phyloP scores from a whole-genome alignment of 2,888 invertebrate species.

The Chrysolina oricalcia region DNA sequence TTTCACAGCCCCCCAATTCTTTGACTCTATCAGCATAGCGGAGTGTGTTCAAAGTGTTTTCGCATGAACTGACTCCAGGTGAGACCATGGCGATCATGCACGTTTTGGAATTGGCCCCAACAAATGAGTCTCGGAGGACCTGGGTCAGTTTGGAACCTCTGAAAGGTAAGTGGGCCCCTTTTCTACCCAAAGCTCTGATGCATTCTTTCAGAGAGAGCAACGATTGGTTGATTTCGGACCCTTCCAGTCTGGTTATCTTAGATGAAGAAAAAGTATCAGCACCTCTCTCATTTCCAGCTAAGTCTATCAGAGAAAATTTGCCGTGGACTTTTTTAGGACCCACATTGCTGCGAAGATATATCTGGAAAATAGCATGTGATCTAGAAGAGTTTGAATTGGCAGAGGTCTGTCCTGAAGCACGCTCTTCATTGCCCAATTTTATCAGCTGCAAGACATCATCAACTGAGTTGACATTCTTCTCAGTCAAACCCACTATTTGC shows the following conservation, averaged over 20 bases:
- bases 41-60: slow-evolving; percentile 97
- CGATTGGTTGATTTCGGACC: slow-evolving; percentile 98
- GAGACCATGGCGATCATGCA: slow-evolving; percentile 99
- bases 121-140: slow-evolving; percentile 95
- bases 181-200: slow-evolving; percentile 94
- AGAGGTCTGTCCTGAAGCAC: slow-evolving; percentile 97
- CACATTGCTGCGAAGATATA: slow-evolving; percentile 83
- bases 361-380: slow-evolving; percentile 99
- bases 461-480: slow-evolving; percentile 90
- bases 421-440: slow-evolving; percentile 88
- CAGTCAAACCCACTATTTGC: slow-evolving; percentile 96
- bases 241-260: slow-evolving; percentile 94
- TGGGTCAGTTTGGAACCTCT: slow-evolving; percentile 96
- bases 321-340: slow-evolving; percentile 89
- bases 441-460: slow-evolving; percentile 95
- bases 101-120: slow-evolving; percentile 97
- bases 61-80: slow-evolving; percentile 95
- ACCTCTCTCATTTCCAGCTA: slow-evolving; percentile 97
- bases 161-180: slow-evolving; percentile 97
- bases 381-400: slow-evolving; percentile 98
- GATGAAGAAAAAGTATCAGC: slow-evolving; percentile 98
- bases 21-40: slow-evolving; percentile 98
- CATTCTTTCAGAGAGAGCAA: slow-evolving; percentile 98
- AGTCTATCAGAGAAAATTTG: slow-evolving; percentile 98
- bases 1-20: slow-evolving; percentile 88